Base-by-base conservation (phyloP, 2,888 invertebrate genomes). In the Hypomecis punctinalis region DNA sequence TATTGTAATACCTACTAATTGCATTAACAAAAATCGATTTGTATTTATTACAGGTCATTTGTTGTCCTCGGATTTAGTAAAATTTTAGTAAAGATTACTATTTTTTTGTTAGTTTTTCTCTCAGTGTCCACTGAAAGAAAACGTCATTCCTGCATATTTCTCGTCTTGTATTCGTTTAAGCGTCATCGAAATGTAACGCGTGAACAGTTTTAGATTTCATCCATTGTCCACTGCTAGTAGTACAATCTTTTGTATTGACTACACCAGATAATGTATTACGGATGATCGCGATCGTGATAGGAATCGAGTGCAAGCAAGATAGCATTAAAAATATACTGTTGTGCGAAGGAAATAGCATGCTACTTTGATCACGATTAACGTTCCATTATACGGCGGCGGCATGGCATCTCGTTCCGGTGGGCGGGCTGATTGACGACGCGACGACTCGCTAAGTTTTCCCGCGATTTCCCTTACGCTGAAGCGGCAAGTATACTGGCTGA, bases 401-500 rank as follows among this genome's bases (percentile, higher is more conserved):
- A 70, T 68, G 75, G 77, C 77, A 79, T 83, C 76, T 70, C 81
- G 88, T 88, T 87, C 82, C 85, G 85, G 75, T 81, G 77, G 54
- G 69, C 78, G 83, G 76, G 64, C 75, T 80, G 82, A 84, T 82
- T 80, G 83, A 80, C 77, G 74, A 69, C 71, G 70, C 75, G 68
- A 69, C 75, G 74, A 76, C 69, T 79, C 74, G 72, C 74, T 74
- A 73, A 81, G 80, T 89, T 90, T 90, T 89, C 86, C 82, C 76
- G 80, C 82, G 90, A 91, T 91, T 91, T 91, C 91, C 89, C 90
- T 85, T 80, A 73, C 74, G 66, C 70, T 63, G 57, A 57, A 53
- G 11, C 33, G 53, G 37, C 13, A 51, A 11, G 35, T 40, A 49
- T 56, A 56, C n/a, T 47, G 11, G 5, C 47, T 47, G 39, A 47